Evolutionary conservation across 2,797 vertebrate genomes (phyloP), one percentile per base, ranked within the genome.

Genomic region (Enteromius argenteus): DNA sequence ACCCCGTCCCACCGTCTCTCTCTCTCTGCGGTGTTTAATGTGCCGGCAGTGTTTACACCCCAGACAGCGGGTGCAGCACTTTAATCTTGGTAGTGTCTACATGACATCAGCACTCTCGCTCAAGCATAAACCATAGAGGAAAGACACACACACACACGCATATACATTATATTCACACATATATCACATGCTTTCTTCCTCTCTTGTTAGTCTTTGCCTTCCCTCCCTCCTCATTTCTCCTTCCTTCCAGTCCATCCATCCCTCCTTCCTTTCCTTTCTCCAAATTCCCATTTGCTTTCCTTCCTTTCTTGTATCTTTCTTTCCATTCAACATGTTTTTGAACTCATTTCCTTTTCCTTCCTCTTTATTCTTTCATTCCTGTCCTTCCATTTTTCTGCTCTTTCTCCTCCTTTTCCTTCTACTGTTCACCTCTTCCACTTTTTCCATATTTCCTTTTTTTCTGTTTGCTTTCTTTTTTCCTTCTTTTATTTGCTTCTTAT

Each of bases 91-190:
- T 81, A 87, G 88, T 86, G 85, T 87, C 85, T 89, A 89, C 81
- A 89, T 90, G 89, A 88, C 87, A 90, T 90, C 89, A 88, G 87
- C 87, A 87, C 86, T 86, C 84, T 85, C 53, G 68, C 83, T 79
- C 35, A 84, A 85, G 87, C 89, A 87, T 88, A 87, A 87, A 89
- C 87, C 68, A 87, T 84, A 83, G 82, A 37, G 79, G 81, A 86
- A 30, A 78, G 82, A 84, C 53, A 53, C 76, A 77, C 73, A 56
- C 85, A 83, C 73, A 64, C 49, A 91, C 87, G 91, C 91, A 93
- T 92, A 91, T 90, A 91, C 87, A 79, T 64, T 53, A 21, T 80
- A 69, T 46, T 62, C 67, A 77, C 60, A 80, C 39, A 35, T 77
- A 77, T 56, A 85, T 74, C 35, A 39, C 42, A 35, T 71, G 23